phyloP scores from a whole-genome alignment of 2,113 vertebrate genomes.

The Anolis sagrei region DNA sequence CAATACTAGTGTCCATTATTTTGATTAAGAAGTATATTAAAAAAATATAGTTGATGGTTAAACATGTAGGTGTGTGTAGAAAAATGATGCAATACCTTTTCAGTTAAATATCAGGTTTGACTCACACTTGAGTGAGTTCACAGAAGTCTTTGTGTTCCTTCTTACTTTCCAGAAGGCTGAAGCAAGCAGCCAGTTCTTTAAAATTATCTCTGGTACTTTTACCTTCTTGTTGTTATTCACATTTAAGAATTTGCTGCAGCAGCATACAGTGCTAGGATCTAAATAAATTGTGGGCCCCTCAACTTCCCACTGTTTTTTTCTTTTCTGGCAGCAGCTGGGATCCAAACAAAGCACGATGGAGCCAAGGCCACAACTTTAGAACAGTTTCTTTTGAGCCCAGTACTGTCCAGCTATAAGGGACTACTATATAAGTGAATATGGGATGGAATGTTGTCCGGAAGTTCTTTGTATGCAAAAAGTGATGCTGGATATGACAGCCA shows the following conservation, averaged over 20 bases:
- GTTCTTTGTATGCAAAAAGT: not conserved
- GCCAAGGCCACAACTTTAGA: not conserved
- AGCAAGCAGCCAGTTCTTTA: not conserved
- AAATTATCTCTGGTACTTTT: not conserved
- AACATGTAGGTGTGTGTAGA: not conserved
- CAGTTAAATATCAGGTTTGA: not conserved
- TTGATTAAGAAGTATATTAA: not conserved
- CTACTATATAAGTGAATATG: not conserved
- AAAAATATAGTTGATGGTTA: not conserved
- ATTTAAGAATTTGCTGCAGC: not conserved
- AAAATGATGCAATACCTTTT: not conserved
- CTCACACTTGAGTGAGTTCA: not conserved
- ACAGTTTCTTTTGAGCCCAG: not conserved
- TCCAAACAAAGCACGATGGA: not conserved
- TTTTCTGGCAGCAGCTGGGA: not conserved
- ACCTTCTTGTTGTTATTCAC: not conserved
- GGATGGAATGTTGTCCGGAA: not conserved
- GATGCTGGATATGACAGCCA: not conserved
- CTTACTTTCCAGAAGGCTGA: not conserved
- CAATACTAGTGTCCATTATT: no score
- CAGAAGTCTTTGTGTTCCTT: not conserved
- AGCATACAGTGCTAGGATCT: not conserved
- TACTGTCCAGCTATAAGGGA: not conserved
- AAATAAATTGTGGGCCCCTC: no score
- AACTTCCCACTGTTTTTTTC: not conserved